Evolutionary conservation across 2,113 vertebrate genomes (phyloP).

Genomic region (Gnathonemus echidnorhynchus): DNA sequence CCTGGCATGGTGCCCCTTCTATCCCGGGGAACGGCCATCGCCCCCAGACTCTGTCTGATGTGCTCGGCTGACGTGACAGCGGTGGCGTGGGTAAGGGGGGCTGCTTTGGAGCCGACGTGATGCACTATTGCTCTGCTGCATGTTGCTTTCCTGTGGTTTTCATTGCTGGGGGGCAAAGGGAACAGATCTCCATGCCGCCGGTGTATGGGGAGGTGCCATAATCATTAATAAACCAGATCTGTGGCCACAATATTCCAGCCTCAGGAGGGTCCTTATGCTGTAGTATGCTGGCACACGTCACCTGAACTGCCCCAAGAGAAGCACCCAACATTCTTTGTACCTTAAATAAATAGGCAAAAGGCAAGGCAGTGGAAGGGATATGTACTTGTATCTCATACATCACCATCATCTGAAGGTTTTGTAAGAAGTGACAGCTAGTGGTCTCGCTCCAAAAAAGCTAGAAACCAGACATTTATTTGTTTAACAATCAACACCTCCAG

Average conservation of each 20-base stretch:
- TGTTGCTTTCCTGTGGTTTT: not conserved
- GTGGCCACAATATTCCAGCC: not conserved
- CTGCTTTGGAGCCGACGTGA: not conserved
- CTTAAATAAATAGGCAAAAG: not conserved
- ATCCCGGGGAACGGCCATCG: not conserved
- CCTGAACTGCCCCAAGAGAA: not conserved
- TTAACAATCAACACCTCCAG: not conserved
- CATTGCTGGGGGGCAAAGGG: not conserved
- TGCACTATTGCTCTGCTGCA: not conserved
- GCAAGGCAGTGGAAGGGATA: not conserved
- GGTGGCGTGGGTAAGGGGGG: not conserved
- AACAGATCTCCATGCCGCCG: not conserved
- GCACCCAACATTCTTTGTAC: not conserved
- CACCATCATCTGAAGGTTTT: not conserved
- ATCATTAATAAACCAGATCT: not conserved
- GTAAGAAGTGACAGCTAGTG: not conserved
- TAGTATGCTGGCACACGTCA: not conserved
- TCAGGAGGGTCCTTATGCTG: not conserved
- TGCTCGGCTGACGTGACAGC: not conserved
- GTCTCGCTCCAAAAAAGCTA: not conserved
- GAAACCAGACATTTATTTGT: not conserved
- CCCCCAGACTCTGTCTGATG: not conserved
- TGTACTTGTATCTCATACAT: not conserved
- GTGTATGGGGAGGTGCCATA: not conserved
- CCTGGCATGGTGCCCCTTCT: not conserved